phyloP scores from a whole-genome alignment of 1,140 invertebrate species.

The Oryzaephilus surinamensis region DNA sequence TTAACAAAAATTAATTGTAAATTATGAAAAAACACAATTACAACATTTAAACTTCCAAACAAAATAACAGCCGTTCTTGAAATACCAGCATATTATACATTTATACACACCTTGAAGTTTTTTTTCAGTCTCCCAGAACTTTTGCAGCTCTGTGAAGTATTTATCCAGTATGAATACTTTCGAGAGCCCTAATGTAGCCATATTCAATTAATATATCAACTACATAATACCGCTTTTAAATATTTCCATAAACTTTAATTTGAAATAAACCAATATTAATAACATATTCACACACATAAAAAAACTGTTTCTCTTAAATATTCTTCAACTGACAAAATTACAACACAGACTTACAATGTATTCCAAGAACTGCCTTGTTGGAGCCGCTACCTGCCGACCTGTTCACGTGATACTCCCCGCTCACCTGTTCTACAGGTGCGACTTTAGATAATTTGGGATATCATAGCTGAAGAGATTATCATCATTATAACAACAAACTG shows the following conservation, averaged over 20 bases:
- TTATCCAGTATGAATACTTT: constrained; percentile 97
- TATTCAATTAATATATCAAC: constrained; percentile 36
- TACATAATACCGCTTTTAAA: constrained; percentile 15
- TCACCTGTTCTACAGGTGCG: constrained; percentile 23
- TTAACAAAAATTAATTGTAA: no score
- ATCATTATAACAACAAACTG: no score
- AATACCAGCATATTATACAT: constrained; percentile 1
- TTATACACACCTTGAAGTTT: constrained; percentile 77
- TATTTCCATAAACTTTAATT: neutral
- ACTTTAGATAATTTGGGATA: no score
- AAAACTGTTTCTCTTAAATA: neutral
- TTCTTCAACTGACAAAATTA: neutral
- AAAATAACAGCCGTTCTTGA: neutral
- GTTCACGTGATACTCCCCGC: constrained; percentile 23
- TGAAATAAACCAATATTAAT: no score
- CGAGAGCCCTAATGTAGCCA: constrained; percentile 85
- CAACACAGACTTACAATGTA: constrained; percentile 9
- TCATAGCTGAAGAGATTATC: no score
- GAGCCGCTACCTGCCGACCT: constrained; percentile 22
- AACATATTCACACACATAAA: no score
- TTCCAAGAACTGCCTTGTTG: constrained; percentile 15
- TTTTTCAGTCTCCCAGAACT: constrained; percentile 94
- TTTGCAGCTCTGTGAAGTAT: constrained; percentile 91
- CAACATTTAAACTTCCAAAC: no score
- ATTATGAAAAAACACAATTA: no score